phyloP scores from a whole-genome alignment of 2,113 vertebrate species.

The Corythaixoides concolor region DNA sequence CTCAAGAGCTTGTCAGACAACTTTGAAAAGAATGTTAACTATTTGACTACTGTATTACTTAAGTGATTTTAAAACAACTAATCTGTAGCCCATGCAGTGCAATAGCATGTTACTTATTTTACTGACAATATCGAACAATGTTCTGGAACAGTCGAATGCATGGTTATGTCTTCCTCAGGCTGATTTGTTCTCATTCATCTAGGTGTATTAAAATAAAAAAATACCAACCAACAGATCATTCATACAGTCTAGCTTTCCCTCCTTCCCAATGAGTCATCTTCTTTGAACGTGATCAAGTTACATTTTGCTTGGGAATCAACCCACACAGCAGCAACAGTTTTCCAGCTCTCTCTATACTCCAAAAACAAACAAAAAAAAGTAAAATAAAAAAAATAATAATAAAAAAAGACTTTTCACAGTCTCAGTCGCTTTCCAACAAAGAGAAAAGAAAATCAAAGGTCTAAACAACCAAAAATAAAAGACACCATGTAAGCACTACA shows the following conservation, averaged over 20 bases:
- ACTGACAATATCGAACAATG: not conserved
- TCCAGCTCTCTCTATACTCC: not conserved
- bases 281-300: not conserved
- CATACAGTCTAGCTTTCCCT: not conserved
- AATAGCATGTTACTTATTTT: not conserved
- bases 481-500: not conserved
- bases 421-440: not conserved
- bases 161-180: not conserved
- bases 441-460: not conserved
- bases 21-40: not conserved
- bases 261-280: not conserved
- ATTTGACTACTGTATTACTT: not conserved
- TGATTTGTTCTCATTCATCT: not conserved
- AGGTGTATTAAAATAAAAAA: not conserved
- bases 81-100: not conserved
- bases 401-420: accelerated
- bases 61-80: not conserved
- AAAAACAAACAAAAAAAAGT: not conserved
- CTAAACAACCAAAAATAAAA: not conserved
- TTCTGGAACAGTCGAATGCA: not conserved
- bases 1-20: not conserved
- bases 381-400: too few relatives aligned
- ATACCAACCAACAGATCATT: not conserved
- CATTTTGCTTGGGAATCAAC: not conserved
- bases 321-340: not conserved